Base-by-base conservation (phyloP, 2,113 vertebrate genomes). In the Silurus glanis region DNA sequence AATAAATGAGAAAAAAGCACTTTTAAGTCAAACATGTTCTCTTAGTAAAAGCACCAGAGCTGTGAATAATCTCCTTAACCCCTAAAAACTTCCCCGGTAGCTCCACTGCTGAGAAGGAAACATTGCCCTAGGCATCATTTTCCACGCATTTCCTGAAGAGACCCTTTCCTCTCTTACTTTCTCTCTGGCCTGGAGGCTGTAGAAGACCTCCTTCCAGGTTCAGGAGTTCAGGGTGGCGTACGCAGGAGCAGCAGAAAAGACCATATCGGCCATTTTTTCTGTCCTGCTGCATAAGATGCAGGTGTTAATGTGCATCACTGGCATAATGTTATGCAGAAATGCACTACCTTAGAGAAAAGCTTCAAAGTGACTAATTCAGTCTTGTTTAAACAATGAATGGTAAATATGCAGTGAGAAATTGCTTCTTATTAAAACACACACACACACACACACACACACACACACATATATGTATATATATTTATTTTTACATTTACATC, bases 111-210 rank as follows among this genome's bases (percentile, higher is more conserved):
- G 82, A 84, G 88, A 91, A 90, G 82, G 86, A 85, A 90, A 89
- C 83, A 87, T 83, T 25, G 89, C 91, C 91, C 51, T 37, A 71
- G 90, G 91, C 90, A 85, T 80, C 85, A 89, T 87, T 88, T 90
- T 83, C 89, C 83, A 64, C 71, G 67, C 75, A 87, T 84, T 88
- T 91, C 91, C 87, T 86, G 85, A 87, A 89, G 67, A 88, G 64
- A 79, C 25, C 51, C 82, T 69, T 86, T 67, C 56, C 79, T 71
- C 80, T 51, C 84, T 84, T 72, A 64, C 86, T 87, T 80, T 37
- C 86, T 86, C 72, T 85, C 71, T 85, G 64, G 86, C 88, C 90
- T 85, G 82, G 88, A 90, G 87, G 91, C 88, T 66, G 86, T 89
- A 83, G 72, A 88, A 90, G 89, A 90, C 88, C 88, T 76, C 56